Evolutionary conservation across 2,888 invertebrate species (phyloP), one percentile per base, ranked within the genome.

Genomic region (Oligia fasciuncula): DNA sequence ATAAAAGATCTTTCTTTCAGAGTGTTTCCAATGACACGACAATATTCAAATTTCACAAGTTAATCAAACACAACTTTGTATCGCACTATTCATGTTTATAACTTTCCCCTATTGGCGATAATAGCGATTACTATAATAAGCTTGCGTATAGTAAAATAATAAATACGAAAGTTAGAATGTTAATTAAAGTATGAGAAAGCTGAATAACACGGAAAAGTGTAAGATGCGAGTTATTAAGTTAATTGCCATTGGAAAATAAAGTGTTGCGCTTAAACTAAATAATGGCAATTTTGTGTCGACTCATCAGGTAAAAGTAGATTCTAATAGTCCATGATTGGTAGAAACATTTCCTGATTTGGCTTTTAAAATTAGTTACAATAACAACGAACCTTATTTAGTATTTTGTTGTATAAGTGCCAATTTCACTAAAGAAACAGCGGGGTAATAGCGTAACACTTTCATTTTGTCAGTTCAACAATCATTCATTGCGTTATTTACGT

Each of bases 171-270:
- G 83, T 75, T 49, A 35, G 9, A 13, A 49, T 29, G 51, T 69
- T 84, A 72, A 79, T 83, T 71, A 63, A 83, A 70, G 69, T 63
- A 68, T 83, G 40, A 51, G 83, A 83, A 84, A 84, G 83, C 65
- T 62, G 54, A 65, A 35, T 68, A 69, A 72, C n/a, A 60, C 23
- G 43, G 78, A 77, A 77, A 83, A 83, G 23, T 83, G 40, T 68
- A 68, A 60, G 6, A 63, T 79, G 66, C 23, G 49, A 66, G 84
- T 63, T 74, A 79, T 84, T 74, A 69, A 60, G 23, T 79, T 83
- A 60, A 83, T 75, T 79, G 74, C 51, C 46, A 23, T 70, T 60
- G 62, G 14, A 54, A 60, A 72, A 57, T 46, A 79, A 78, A 81
- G 71, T 51, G 70, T 75, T 66, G 69, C 9, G 46, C 78, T 46